Conservation (phyloP, 2,113 vertebrate species). For the Quiscalus mexicanus region DNA sequence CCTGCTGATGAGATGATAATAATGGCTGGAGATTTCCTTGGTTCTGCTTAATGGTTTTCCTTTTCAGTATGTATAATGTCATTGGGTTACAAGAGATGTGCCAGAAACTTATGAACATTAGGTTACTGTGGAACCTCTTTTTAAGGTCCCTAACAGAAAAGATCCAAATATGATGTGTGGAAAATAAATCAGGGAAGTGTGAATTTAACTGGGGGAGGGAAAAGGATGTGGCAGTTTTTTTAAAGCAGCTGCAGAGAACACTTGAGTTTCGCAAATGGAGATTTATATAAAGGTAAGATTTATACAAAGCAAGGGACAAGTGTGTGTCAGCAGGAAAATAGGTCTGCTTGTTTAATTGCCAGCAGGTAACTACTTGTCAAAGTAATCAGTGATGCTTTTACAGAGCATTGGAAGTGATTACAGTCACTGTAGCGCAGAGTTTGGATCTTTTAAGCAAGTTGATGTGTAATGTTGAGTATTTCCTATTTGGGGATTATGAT, state of each 20-base stretch:
- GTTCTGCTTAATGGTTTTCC: background rate
- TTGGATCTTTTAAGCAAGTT: background rate
- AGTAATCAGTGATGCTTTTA: background rate
- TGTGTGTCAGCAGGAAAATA: background rate
- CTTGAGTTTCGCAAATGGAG: background rate
- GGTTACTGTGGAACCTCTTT: background rate
- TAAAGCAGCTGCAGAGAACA: background rate
- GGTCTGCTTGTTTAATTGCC: background rate
- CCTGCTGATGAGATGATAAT: background rate
- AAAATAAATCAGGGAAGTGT: background rate
- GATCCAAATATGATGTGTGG: background rate
- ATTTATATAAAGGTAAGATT: background rate
- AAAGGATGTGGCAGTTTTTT: background rate
- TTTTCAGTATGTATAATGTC: background rate
- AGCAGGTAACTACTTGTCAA: background rate
- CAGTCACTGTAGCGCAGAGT: too few relatives aligned
- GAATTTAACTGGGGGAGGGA: background rate
- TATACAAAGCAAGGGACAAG: background rate
- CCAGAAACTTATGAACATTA: background rate
- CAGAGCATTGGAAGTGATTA: background rate
- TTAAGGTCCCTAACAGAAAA: background rate
- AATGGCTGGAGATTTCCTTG: background rate
- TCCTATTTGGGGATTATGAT: background rate
- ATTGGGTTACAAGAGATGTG: background rate
- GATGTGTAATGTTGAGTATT: background rate